phyloP scores from a whole-genome alignment of 2,797 vertebrate genomes.

The Acanthopagrus latus region DNA sequence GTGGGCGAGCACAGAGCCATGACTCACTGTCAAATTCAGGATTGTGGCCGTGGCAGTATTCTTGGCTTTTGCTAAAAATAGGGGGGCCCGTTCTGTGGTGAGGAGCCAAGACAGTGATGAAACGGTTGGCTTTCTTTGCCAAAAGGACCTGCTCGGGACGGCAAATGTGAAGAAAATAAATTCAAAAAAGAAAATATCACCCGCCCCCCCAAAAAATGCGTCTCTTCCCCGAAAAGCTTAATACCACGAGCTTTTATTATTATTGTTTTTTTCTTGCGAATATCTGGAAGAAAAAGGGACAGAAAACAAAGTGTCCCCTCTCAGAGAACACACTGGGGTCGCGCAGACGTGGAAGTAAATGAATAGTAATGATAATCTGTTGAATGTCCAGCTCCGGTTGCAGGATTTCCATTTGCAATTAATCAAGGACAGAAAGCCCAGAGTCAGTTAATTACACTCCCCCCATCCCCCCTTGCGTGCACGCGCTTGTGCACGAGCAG shows the following conservation, averaged over 20 bases:
- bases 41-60: slow-evolving; percentile 71
- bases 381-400: slow-evolving; percentile 61
- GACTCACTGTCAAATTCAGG: slow-evolving; percentile 77
- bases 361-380: slow-evolving; percentile 66
- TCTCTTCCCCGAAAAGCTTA: slow-evolving; percentile 29
- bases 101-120: slow-evolving; percentile 70
- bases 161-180: not conserved
- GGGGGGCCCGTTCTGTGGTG: slow-evolving; percentile 47
- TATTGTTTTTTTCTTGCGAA: not conserved
- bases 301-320: not conserved
- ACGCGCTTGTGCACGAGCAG: not conserved
- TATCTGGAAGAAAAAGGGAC: too few species aligned
- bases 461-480: not conserved
- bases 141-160: slow-evolving; percentile 51
- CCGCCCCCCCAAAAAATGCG: slow-evolving; percentile 24
- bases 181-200: too few species aligned
- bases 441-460: slow-evolving; percentile 63
- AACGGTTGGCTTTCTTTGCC: slow-evolving; percentile 58
- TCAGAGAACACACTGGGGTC: slow-evolving; percentile 13
- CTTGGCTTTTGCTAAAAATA: slow-evolving; percentile 76
- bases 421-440: slow-evolving; percentile 57
- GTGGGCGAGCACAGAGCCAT: slow-evolving; percentile 69
- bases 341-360: slow-evolving; percentile 42
- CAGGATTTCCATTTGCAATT: slow-evolving; percentile 61
- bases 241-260: slow-evolving; percentile 23